Percentiles rank a stretch among this genome's conserved stretches.
Conservation (phyloP, 2,113 vertebrate species). For the Cinclus cinclus region DNA sequence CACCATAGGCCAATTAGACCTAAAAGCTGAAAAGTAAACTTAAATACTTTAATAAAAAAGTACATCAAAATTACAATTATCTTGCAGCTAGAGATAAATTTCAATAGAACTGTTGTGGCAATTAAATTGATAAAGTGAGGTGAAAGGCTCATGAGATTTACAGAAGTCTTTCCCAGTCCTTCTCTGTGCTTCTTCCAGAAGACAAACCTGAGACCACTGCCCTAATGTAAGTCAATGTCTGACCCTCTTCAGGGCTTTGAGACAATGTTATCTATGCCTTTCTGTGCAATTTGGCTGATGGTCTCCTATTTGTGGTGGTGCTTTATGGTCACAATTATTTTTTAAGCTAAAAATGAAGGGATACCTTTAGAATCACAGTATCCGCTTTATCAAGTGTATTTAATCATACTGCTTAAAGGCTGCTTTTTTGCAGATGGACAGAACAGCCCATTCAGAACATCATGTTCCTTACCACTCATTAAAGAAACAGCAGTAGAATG, state of each 20-base stretch:
- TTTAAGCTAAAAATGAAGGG: background rate
- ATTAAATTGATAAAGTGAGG: background rate
- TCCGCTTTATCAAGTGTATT: constrained; percentile 44
- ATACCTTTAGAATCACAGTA: constrained; percentile 6
- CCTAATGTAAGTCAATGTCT: background rate
- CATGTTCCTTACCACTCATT: background rate
- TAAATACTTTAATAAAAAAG: background rate
- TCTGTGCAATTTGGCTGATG: background rate
- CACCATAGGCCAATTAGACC: background rate
- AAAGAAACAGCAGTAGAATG: background rate
- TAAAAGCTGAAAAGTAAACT: background rate
- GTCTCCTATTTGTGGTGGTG: background rate
- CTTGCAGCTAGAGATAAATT: background rate
- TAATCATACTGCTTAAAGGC: constrained; percentile 18
- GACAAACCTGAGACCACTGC: background rate
- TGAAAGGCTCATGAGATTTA: background rate
- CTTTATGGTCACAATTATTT: background rate
- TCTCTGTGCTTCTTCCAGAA: background rate
- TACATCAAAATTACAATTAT: background rate
- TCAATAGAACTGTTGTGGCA: background rate
- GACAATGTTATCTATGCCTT: background rate
- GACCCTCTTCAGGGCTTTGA: background rate
- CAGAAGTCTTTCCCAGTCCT: background rate
- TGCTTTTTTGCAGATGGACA: background rate
- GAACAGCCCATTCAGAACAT: background rate